Base-by-base conservation (phyloP, 2,113 vertebrate genomes). In the Ammodramus savannarum region DNA sequence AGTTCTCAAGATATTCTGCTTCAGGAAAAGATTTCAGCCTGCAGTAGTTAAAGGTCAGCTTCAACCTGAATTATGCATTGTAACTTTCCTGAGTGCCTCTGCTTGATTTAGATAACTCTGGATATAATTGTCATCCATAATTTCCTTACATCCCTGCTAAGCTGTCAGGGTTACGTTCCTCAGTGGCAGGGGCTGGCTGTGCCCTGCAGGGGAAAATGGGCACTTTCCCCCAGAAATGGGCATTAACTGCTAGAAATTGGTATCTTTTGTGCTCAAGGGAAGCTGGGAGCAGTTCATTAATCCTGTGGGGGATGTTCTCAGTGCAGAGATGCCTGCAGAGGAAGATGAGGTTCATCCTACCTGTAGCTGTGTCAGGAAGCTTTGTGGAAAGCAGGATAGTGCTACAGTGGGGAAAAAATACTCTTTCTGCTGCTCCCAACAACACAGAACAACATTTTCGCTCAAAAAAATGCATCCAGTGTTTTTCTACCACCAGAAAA, bases 41-140 rank as follows among this genome's bases (percentile, higher is more conserved):
- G 59, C 39, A 34, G 65, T 25, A 80, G 55, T 41, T 82, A 89
- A 91, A 96, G 78, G 46, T 85, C 73, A 95, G 19, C 52, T 72
- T 89, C 80, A 67, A 34, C n/a, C 39, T 89, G 73, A 67, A 95
- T 81, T 87, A 68, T 13, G 4, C 16, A 69, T 71, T 26, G 10
- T 58, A 72, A 43, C 49, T 75, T 85, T 87, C 49, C 66, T 5
- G 15, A 69, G 39, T 62, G 23, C 32, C 29, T 79, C 66, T 67
- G 73, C 32, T n/a, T 76, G 63, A 74, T 90, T 63, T 65, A 51
- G 63, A 36, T 74, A 86, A 88, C 51, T 90, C 34, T 59, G 76
- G 59, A 36, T 77, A 26, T 15, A 62, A 38, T 43, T 89, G 81
- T 58, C 76, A 77, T 25, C 59, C 6, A 3, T 44, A 39, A 94